Percentiles rank a stretch among this genome's conserved stretches.
phyloP scores from a whole-genome alignment of 2,113 vertebrate genomes.

The Orycteropus afer region DNA sequence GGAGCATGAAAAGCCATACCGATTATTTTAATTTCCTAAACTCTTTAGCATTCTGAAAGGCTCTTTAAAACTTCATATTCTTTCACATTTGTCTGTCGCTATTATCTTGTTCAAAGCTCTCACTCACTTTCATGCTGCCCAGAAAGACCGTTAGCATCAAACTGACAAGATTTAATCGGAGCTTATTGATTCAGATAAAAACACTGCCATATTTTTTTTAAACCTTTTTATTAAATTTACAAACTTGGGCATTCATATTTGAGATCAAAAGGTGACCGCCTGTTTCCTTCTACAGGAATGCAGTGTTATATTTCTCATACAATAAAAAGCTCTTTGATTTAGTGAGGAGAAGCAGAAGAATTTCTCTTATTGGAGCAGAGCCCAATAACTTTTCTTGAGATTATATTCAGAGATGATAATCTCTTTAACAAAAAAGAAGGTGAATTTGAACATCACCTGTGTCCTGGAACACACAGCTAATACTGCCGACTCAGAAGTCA shows the following conservation, averaged over 20 bases:
- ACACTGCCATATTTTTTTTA: conserved; percentile 77
- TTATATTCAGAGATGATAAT: conserved; percentile 90
- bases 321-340: conserved; percentile 92
- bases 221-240: conserved; percentile 93
- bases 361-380: conserved; percentile 82
- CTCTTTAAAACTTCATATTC: conserved; percentile 81
- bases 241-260: conserved; percentile 82
- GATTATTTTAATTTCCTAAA: conserved; percentile 83
- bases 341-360: conserved; percentile 81
- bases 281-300: conserved; percentile 78
- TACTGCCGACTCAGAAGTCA: conserved; percentile 55
- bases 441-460: conserved; percentile 83
- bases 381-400: conserved; percentile 87
- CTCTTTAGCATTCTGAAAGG: conserved; percentile 71
- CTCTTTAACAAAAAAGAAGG: conserved; percentile 86
- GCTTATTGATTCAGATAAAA: conserved; percentile 93
- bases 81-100: conserved; percentile 79
- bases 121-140: conserved; percentile 69
- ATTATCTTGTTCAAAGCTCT: conserved; percentile 81
- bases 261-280: conserved; percentile 88
- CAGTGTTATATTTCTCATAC: conserved; percentile 83
- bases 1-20: conserved; percentile 43
- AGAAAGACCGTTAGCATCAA: conserved; percentile 74
- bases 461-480: conserved; percentile 47
- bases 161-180: conserved; percentile 91